Conservation (phyloP, 2,797 vertebrate species). For the Protonibea diacanthus region DNA sequence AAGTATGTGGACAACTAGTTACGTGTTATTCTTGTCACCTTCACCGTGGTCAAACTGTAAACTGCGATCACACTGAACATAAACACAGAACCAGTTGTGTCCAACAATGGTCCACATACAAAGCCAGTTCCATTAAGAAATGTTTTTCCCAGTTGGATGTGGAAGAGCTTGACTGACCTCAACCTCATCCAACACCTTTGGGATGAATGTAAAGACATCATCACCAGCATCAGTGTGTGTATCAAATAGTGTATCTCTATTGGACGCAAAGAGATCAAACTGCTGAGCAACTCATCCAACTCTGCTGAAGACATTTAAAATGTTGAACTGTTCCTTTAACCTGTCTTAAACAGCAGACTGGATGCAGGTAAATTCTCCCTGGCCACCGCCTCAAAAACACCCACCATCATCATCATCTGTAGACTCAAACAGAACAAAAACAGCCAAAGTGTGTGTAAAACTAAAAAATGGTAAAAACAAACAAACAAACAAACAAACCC, state of each 20-base stretch:
- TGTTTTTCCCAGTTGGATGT: neutral
- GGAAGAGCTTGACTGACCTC: neutral
- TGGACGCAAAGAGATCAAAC: neutral
- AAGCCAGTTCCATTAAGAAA: neutral
- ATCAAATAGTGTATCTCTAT: neutral
- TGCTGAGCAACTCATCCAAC: neutral
- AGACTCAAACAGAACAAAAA: neutral
- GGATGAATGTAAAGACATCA: neutral
- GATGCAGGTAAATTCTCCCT: neutral
- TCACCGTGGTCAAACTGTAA: neutral
- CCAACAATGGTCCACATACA: neutral
- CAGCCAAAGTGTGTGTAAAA: conserved; percentile 6
- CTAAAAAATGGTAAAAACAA: neutral
- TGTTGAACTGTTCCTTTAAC: neutral
- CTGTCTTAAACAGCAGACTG: neutral
- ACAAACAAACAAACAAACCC: too few species aligned
- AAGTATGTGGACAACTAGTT: too few species aligned
- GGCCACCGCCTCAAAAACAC: conserved; percentile 3
- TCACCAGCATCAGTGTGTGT: too few species aligned
- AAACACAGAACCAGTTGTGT: neutral
- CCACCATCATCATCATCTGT: neutral
- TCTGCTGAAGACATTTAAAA: neutral
- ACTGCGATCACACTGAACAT: neutral
- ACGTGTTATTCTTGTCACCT: neutral
- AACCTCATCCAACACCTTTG: neutral